Evolutionary conservation across 1,140 invertebrate species (phyloP), one percentile per base, ranked within the genome.

Genomic region (Melanaphis sacchari): DNA sequence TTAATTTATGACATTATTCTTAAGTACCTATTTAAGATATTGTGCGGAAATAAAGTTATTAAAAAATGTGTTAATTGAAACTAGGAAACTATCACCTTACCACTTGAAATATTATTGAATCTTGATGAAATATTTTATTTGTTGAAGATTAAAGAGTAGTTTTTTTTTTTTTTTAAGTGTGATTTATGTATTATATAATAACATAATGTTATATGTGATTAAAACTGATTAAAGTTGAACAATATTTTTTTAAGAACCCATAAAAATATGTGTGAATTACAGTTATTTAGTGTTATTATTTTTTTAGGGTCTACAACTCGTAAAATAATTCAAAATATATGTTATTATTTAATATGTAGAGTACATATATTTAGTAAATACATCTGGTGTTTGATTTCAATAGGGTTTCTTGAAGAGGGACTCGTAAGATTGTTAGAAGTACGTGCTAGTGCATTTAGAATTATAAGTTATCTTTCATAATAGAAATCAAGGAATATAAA

Each of bases 401-500:
- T 93, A 40, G 81, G 43, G 24, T 40, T 49, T 66, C 22, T 26
- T 93, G n/a, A 82, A 49, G 85, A 52, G 81, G 89, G 38, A 66
- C 26, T 81, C 43, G n/a, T 66, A 66, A 66, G 11, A n/a, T 76
- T 76, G 59, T 82, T 36, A 38, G 46, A 41, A 84, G 46, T 93
- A 93, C 91, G 91, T 93, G 91, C n/a, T 36, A 36, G 81, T 46
- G 91, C 91, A 93, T 93, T 93, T 41, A 93, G 26, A 40, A 82
- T n/a, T 41, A 18, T 76, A 40, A 49, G 91, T 49, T 49, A 46
- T 84, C 91, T 93, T 81, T 54, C 81, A 54, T 9, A 81, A 93
- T 93, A 54, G 76, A 93, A 93, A 85, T 52, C 46, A 52, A 93
- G 91, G 91, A 93, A 84, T 93, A 85, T 85, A 52, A 93, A 93